A percentile compares a stretch with the other conserved stretches of the same genome.
Evolutionary conservation across 2,113 vertebrate genomes (phyloP).

Genomic region (Dinomys branickii): DNA sequence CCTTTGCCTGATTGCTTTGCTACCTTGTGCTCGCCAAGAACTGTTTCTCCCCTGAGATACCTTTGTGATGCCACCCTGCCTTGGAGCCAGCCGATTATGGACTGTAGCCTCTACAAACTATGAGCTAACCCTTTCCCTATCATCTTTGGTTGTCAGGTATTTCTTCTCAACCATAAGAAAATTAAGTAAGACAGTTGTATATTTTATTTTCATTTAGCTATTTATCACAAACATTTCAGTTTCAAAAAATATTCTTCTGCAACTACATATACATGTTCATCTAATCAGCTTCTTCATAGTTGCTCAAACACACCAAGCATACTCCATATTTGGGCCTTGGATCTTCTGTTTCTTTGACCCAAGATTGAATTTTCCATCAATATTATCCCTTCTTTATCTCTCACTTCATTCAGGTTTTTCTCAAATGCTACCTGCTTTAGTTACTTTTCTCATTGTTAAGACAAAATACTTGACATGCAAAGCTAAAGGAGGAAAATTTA

Average conservation of each 20-base stretch:
- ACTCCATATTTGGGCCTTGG: background rate
- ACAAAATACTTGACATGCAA: background rate
- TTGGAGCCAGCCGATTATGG: background rate
- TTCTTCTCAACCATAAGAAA: background rate
- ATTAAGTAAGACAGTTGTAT: background rate
- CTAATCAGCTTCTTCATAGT: background rate
- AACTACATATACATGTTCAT: background rate
- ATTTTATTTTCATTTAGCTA: background rate
- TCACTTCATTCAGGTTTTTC: background rate
- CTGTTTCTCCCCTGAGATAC: background rate
- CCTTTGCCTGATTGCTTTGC: background rate
- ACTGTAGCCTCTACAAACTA: background rate
- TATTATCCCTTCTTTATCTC: background rate
- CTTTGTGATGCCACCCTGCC: background rate
- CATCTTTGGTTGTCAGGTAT: background rate
- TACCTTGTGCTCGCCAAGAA: background rate
- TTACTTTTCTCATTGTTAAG: background rate
- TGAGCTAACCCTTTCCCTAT: background rate
- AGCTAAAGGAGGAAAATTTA: background rate
- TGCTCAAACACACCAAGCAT: background rate
- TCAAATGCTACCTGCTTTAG: background rate
- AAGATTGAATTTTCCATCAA: background rate
- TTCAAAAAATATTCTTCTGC: background rate
- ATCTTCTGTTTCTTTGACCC: background rate
- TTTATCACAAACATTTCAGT: background rate